phyloP scores from a whole-genome alignment of 2,113 vertebrate genomes.

The Prunella himalayana region DNA sequence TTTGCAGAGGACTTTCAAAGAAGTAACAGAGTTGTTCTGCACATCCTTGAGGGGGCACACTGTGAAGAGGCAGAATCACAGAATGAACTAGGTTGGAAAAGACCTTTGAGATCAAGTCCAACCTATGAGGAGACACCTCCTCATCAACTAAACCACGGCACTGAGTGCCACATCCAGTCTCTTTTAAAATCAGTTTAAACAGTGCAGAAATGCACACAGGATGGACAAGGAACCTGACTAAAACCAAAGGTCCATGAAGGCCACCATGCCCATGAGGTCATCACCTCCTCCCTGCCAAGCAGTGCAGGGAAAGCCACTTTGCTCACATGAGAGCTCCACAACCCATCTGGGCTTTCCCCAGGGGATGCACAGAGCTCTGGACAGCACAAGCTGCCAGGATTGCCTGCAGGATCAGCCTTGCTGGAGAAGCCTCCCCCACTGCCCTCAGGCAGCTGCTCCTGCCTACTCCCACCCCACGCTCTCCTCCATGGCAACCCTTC shows the following conservation, averaged over 20 bases:
- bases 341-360: not conserved
- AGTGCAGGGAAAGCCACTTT: rapidly evolving
- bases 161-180: rapidly evolving
- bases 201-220: rapidly evolving
- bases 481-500: conserved; percentile 50
- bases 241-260: not conserved
- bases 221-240: not conserved
- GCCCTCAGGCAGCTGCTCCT: conserved; percentile 30
- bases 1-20: not conserved
- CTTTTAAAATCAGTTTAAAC: not conserved
- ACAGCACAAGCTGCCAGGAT: not conserved
- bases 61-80: not conserved
- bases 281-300: not conserved
- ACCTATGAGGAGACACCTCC: not conserved
- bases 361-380: rapidly evolving
- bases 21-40: not conserved
- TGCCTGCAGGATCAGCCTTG: not conserved
- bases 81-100: not conserved
- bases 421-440: not conserved
- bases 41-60: not conserved
- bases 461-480: conserved; percentile 35
- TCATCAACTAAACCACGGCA: not conserved
- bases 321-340: rapidly evolving
- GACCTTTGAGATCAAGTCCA: not conserved
- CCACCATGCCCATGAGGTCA: rapidly evolving